Evolutionary conservation across 2,888 invertebrate species (phyloP), one percentile per base, ranked within the genome.

Genomic region (Cheilosia grossa): DNA sequence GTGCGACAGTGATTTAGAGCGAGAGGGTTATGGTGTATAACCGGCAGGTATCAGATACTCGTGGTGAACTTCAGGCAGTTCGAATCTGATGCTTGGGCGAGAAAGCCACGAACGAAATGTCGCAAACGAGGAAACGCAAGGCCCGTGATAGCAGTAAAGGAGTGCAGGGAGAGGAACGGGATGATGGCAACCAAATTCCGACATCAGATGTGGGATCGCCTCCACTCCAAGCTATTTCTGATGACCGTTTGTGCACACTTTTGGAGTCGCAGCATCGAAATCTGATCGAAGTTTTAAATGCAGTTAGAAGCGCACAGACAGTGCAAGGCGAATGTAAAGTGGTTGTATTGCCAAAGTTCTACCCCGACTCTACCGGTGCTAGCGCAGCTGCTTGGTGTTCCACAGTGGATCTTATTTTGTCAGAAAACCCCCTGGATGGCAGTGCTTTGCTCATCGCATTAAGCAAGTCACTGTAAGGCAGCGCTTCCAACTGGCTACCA

Each of bases 161-260:
- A 47, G 47, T 5, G 47, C 47, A 17, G 47, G 47, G 19, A 47
- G 47, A 47, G 21, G 47, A 47, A 47, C n/a, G 1, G 44, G 6
- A 44, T 17, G 44, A 44, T 17, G 19, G 19, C n/a, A 47, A 47
- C 47, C 24, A 30, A 30, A 30, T 44, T 69, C 58, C 75, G 63
- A 82, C 66, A 72, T 82, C 82, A 82, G 82, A 77, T 72, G 82
- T 82, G 77, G 66, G 67, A 82, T 82, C 1, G 27, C 27, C 27
- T 27, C 27, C 27, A 27, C 59, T 51, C 56, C 69, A 33, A 30
- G 42, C 13, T 19, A 17, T 51, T 42, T 58, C 58, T 17, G 58
- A 64, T 13, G 19, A 82, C 10, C 47, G 17, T 63, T 70, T 24
- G 70, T 49, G 78, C 40, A 27, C 70, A 5, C 9, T 79, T 64